phyloP scores from a whole-genome alignment of 1,140 invertebrate species.

The Drosophila lacteicornis region DNA sequence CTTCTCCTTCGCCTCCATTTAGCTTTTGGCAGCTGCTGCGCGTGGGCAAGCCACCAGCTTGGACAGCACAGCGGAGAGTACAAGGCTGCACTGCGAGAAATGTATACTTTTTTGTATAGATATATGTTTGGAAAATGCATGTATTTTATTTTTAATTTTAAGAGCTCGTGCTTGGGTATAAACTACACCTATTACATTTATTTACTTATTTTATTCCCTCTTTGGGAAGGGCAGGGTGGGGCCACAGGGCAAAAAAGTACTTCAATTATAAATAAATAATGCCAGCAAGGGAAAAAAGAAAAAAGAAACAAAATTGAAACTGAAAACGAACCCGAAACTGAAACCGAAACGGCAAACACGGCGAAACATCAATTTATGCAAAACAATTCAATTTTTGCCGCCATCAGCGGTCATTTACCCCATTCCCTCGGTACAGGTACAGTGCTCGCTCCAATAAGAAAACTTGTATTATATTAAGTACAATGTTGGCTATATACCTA shows the following conservation, averaged over 20 bases:
- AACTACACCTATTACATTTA: too few relatives aligned
- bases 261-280: slow-evolving; percentile 49
- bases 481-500: not conserved
- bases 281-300: not conserved
- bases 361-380: slow-evolving; percentile 74
- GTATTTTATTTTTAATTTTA: not conserved
- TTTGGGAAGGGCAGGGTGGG: not conserved
- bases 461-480: too few relatives aligned
- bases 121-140: not conserved
- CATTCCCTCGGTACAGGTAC: slow-evolving; percentile 7
- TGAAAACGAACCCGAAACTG: not conserved
- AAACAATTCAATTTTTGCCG: slow-evolving; percentile 77
- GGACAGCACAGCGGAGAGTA: not conserved
- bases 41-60: slow-evolving; percentile 39
- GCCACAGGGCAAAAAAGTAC: not conserved
- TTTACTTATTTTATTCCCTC: not conserved
- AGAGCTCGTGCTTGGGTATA: too few relatives aligned
- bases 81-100: slow-evolving; percentile 7
- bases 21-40: slow-evolving; percentile 33
- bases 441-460: not conserved
- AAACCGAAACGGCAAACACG: slow-evolving; percentile 20
- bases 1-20: slow-evolving; percentile 27
- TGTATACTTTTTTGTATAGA: not conserved
- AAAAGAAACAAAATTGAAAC: slow-evolving; percentile 16
- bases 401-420: slow-evolving; percentile 72